phyloP scores from a whole-genome alignment of 1,140 invertebrate genomes.

The Brachystomella parvula region DNA sequence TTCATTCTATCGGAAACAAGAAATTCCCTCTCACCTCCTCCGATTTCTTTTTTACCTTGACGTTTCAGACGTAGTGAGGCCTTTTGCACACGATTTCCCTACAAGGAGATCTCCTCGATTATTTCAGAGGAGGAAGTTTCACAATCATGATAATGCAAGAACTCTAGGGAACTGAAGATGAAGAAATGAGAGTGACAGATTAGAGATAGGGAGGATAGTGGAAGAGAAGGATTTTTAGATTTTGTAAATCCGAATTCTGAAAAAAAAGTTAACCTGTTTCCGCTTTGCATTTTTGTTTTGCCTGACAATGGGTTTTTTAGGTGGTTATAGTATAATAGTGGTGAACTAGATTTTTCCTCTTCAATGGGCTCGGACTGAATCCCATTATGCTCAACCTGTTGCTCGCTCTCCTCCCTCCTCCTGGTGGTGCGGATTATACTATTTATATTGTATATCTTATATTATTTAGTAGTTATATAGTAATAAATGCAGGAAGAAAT shows the following conservation, averaged over 20 bases:
- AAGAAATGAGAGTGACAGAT: background rate
- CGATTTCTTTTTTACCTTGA: conserved; percentile 13
- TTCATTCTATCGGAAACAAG: background rate
- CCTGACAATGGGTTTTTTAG: background rate
- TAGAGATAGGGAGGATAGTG: background rate
- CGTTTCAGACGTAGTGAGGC: background rate
- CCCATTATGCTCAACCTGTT: conserved; percentile 6
- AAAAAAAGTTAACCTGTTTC: background rate
- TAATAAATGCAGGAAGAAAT: too few relatives aligned
- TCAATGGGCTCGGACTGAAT: conserved; percentile 2
- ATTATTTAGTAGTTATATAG: too few relatives aligned
- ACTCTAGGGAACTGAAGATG: background rate
- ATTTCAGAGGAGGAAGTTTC: background rate
- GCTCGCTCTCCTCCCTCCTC: too few relatives aligned
- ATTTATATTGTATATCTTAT: too few relatives aligned
- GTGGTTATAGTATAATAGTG: too few relatives aligned
- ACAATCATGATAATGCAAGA: background rate
- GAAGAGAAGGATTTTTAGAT: too few relatives aligned
- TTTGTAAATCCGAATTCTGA: background rate
- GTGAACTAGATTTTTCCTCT: conserved; percentile 8
- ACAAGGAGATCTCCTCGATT: conserved; percentile 12
- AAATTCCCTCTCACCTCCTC: background rate
- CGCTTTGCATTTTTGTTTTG: background rate
- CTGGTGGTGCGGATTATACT: too few relatives aligned
- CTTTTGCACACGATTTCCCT: conserved; percentile 7